Base-by-base conservation (phyloP, 2,888 invertebrate genomes). In the Elmis aenea region DNA sequence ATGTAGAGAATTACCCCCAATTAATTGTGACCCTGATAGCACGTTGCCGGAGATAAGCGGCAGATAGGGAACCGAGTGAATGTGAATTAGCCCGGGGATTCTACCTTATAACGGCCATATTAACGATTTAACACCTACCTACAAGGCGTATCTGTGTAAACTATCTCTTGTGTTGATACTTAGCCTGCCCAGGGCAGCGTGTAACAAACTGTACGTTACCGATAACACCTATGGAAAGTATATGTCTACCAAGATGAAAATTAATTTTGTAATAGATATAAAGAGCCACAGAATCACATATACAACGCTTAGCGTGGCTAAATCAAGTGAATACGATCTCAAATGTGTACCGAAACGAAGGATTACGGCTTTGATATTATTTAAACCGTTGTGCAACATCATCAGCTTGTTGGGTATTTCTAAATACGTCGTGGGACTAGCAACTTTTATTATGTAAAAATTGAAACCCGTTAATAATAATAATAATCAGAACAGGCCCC, bases 121-220 rank as follows among this genome's bases (percentile, higher is more conserved):
- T 46, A 49, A 49, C 49, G 42, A 49, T 42, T 49, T 49, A 49
- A 46, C 49, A 49, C 49, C 49, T 49, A 49, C 46, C 45, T 45
- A 32, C 34, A 32, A 24, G 29, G 30, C 38, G 37, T 48, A 48
- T 48, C 48, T 45, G 44, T 42, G 44, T 44, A 44, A 39, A 47
- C 31, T 39, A 46, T 47, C 44, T 45, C 35, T 38, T 41, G 45
- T 39, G 37, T 36, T 32, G 37, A 38, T 33, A 37, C 31, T 26
- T 22, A 18, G 22, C 12, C 32, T 23, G 42, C 42, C 38, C 15
- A 8, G 20, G 31, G 42, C 42, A n/a, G 11, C 20, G 13, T 36
- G 27, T 41, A 41, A 36, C 37, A 41, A 11, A 21, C 21, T 18
- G 5, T 18, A 18, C 18, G 5, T 18, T 6, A 6, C 5, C 18